A percentile compares a stretch with the other conserved stretches of the same genome.
These are phyloP conservation scores for Micromesistius poutassou DNA, from an alignment of 2,797 vertebrate genomes.

Conservation along the genomic window DNA sequence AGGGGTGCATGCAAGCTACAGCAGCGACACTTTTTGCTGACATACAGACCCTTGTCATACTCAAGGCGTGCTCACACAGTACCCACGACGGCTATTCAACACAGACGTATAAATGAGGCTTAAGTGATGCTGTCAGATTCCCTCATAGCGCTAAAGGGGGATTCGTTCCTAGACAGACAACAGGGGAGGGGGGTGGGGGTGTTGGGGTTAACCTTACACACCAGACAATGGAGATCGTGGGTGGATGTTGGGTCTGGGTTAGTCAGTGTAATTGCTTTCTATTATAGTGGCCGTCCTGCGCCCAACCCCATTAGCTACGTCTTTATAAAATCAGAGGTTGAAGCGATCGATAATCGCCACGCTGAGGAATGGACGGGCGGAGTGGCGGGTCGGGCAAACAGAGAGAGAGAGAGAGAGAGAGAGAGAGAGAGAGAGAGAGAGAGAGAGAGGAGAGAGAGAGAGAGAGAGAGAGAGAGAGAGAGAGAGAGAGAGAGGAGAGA, in stretches of 20 bases:
- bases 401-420: too few species aligned
- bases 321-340: slow-evolving; percentile 35
- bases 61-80: too few species aligned
- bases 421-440: too few species aligned
- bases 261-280: slow-evolving; percentile 46
- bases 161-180: neutral
- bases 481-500: too few species aligned
- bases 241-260: slow-evolving; percentile 31
- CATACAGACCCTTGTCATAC: too few species aligned
- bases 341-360: slow-evolving; percentile 36
- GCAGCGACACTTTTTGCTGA: too few species aligned
- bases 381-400: neutral
- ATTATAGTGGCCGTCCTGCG: slow-evolving; percentile 30
- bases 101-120: neutral
- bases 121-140: neutral
- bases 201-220: neutral
- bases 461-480: too few species aligned
- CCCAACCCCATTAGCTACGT: slow-evolving; percentile 34
- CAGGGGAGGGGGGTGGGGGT: too few species aligned
- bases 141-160: neutral
- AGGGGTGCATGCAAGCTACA: too few species aligned
- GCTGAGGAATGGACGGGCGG: neutral
- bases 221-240: slow-evolving; percentile 14
- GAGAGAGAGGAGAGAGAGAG: neutral
- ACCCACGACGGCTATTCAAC: too few species aligned